These are phyloP conservation scores for Drosophila seguyi DNA, from an alignment of 1,140 invertebrate genomes.

Conservation along the genomic window DNA sequence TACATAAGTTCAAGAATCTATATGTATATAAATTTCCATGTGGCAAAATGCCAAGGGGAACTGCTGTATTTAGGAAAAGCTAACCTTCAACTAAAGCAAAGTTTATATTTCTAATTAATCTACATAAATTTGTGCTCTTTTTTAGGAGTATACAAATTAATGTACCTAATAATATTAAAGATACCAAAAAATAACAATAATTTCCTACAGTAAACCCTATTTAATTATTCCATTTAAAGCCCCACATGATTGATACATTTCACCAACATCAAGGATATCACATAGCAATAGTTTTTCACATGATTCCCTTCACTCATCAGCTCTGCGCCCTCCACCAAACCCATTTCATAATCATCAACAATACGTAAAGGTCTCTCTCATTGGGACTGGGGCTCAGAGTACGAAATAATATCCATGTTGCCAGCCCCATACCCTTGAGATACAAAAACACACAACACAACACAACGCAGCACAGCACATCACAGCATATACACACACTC, in stretches of 20 bases:
- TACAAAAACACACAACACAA: background rate
- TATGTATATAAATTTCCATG: conserved; percentile 7
- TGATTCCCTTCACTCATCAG: conserved; percentile 1
- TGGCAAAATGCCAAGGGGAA: conserved; percentile 29
- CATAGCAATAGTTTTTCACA: conserved; percentile 3
- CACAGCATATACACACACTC: conserved; percentile 5
- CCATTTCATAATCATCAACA: conserved; percentile 45
- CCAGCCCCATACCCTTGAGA: conserved; percentile 12
- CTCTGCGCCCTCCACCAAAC: conserved; percentile 12
- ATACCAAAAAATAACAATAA: background rate
- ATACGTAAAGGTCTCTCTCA: conserved; percentile 40
- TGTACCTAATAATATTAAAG: background rate
- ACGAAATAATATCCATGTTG: conserved; percentile 27
- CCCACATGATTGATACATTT: background rate
- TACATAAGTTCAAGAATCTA: conserved; percentile 24
- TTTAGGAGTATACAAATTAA: too few relatives aligned
- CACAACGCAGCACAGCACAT: background rate
- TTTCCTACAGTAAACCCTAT: background rate
- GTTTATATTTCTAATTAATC: background rate
- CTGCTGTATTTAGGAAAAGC: background rate
- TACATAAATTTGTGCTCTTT: background rate
- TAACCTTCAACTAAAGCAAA: background rate
- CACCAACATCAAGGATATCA: background rate
- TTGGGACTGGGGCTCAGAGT: conserved; percentile 16
- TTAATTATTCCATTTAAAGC: background rate